Evolutionary conservation across 2,113 vertebrate genomes (phyloP).

Genomic region (Proterorhinus semilunaris): DNA sequence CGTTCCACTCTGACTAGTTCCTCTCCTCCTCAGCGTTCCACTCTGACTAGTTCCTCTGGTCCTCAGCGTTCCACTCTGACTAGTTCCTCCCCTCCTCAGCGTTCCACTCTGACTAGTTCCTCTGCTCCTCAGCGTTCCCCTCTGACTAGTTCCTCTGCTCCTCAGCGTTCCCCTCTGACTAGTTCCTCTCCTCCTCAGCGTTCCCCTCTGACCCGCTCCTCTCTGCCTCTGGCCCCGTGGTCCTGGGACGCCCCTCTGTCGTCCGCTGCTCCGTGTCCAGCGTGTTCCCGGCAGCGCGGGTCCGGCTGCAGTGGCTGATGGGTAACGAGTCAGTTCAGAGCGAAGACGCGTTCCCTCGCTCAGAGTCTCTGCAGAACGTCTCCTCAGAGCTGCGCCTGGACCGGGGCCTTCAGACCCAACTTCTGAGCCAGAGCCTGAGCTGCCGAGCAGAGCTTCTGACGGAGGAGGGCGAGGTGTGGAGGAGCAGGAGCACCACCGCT

Average conservation of each 20-base stretch:
- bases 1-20: too few species aligned
- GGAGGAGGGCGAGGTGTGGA: constrained; percentile 15
- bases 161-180: too few species aligned
- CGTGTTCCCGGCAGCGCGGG: constrained; percentile 31
- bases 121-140: too few species aligned
- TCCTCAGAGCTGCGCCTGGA: constrained; percentile 8
- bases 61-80: too few species aligned
- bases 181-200: constrained; percentile 26
- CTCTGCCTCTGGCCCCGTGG: constrained; percentile 16
- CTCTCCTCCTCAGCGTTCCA: too few species aligned
- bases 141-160: too few species aligned
- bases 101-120: too few species aligned
- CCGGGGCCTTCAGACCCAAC: not conserved
- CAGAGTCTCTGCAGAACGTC: constrained; percentile 37
- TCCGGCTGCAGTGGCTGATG: constrained; percentile 48
- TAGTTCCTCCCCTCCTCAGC: too few species aligned
- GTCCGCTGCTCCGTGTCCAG: constrained; percentile 35
- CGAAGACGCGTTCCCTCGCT: constrained; percentile 1
- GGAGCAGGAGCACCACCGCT: constrained; percentile 11
- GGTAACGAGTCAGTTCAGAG: constrained; percentile 16
- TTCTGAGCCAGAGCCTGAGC: constrained; percentile 15
- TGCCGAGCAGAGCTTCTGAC: constrained; percentile 43
- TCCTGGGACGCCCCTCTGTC: constrained; percentile 23
- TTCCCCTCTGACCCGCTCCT: constrained; percentile 47
- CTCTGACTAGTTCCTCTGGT: too few species aligned